phyloP scores from a whole-genome alignment of 2,888 invertebrate genomes.

The Prostheceraeus crozeri region DNA sequence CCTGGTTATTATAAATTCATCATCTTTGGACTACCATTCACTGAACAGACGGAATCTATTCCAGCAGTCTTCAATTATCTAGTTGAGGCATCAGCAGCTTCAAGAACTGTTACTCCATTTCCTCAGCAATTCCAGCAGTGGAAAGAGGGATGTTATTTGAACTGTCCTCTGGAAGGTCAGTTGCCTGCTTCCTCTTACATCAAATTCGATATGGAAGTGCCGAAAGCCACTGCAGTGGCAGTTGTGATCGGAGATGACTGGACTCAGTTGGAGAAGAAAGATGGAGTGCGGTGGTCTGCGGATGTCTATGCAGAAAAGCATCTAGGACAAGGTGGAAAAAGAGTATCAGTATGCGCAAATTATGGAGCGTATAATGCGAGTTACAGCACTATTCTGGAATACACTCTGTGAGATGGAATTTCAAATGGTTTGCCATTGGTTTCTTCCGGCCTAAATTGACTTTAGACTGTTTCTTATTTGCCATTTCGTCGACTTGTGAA shows the following conservation, averaged over 20 bases:
- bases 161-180: constrained; percentile 46
- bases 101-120: constrained; percentile 45
- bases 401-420: too few relatives aligned
- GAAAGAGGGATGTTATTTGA: constrained; percentile 57
- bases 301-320: constrained; percentile 46
- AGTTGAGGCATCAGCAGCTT: constrained; percentile 46
- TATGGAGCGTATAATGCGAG: constrained; percentile 52
- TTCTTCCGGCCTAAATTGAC: too few relatives aligned
- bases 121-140: constrained; percentile 58
- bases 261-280: constrained; percentile 50
- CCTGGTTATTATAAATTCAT: constrained; percentile 56
- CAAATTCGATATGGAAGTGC: constrained; percentile 45
- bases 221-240: constrained; percentile 53
- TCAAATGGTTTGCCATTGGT: too few relatives aligned
- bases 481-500: too few relatives aligned
- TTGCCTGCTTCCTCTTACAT: constrained; percentile 39
- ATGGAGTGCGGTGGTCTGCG: constrained; percentile 49
- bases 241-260: constrained; percentile 54
- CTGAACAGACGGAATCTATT: constrained; percentile 51
- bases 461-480: too few relatives aligned
- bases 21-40: constrained; percentile 51
- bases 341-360: constrained; percentile 51
- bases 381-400: constrained; percentile 55
- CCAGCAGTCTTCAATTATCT: constrained; percentile 57
- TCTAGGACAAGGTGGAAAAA: constrained; percentile 47